These are phyloP conservation scores for Hypselothyrea guttata DNA, from an alignment of 2,888 invertebrate species.

Conservation along the genomic window DNA sequence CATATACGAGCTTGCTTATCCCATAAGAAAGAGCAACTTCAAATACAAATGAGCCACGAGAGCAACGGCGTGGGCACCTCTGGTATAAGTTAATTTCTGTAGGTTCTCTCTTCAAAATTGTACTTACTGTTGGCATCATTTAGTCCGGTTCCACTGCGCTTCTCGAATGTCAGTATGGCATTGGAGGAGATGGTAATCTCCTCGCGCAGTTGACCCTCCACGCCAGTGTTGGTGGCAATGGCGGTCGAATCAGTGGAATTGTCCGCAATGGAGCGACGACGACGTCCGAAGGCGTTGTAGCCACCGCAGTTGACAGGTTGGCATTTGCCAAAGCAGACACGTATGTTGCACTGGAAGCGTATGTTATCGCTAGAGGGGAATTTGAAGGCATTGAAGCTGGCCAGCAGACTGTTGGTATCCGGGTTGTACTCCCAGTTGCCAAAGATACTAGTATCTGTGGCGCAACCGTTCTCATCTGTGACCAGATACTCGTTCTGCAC, in stretches of 20 bases:
- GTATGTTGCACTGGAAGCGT: slow-evolving; percentile 96
- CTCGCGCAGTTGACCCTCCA: slow-evolving; percentile 92
- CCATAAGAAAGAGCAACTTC: too few relatives aligned
- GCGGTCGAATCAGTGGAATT: slow-evolving; percentile 83
- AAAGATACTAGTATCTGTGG: slow-evolving; percentile 95
- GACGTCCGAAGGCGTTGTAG: slow-evolving; percentile 93
- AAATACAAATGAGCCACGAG: too few relatives aligned
- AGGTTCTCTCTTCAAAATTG: too few relatives aligned
- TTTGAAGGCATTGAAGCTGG: slow-evolving; percentile 96
- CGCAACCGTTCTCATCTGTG: slow-evolving; percentile 96
- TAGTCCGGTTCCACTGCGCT: slow-evolving; percentile 88
- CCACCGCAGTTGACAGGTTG: slow-evolving; percentile 97
- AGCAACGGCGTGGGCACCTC: too few relatives aligned
- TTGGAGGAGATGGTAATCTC: slow-evolving; percentile 97
- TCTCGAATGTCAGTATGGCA: slow-evolving; percentile 94
- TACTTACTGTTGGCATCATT: slow-evolving; percentile 89
- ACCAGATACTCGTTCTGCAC: slow-evolving; percentile 95
- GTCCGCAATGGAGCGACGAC: slow-evolving; percentile 85
- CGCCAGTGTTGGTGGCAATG: slow-evolving; percentile 84
- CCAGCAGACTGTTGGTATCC: slow-evolving; percentile 91
- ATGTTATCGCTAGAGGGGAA: slow-evolving; percentile 97
- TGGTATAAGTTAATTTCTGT: too few relatives aligned
- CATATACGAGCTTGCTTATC: too few relatives aligned
- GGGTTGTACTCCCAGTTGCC: slow-evolving; percentile 96
- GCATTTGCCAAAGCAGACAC: slow-evolving; percentile 97